These are phyloP conservation scores for Acanthopagrus latus DNA, from an alignment of 2,797 vertebrate species.

Conservation along the genomic window DNA sequence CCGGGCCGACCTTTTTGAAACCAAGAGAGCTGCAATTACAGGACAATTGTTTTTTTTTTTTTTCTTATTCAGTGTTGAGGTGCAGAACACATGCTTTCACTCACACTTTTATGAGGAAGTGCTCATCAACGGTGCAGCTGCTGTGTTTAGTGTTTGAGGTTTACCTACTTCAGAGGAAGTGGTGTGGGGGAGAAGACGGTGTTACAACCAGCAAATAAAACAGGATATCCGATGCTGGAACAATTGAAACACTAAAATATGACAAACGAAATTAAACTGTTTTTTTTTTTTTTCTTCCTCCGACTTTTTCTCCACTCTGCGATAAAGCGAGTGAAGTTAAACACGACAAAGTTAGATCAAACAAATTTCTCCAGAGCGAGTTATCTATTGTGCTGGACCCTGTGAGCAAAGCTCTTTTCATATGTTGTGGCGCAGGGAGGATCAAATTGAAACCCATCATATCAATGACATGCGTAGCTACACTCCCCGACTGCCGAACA, in stretches of 20 bases:
- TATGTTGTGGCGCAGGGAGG: conserved; percentile 47
- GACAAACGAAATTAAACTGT: conserved; percentile 9
- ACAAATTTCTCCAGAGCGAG: conserved; percentile 29
- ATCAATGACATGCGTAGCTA: conserved; percentile 70
- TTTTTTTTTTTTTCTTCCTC: conserved; percentile 25
- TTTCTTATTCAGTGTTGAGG: conserved; percentile 29
- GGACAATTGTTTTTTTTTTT: conserved; percentile 30
- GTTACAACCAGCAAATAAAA: conserved; percentile 76
- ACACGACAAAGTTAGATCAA: conserved; percentile 40
- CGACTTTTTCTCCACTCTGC: neutral
- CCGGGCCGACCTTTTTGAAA: conserved; percentile 47
- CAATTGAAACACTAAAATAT: conserved; percentile 67
- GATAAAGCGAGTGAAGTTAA: conserved; percentile 26
- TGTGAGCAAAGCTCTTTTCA: conserved; percentile 50
- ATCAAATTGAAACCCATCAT: conserved; percentile 69
- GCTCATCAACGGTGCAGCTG: conserved; percentile 73
- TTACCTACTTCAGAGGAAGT: conserved; percentile 83
- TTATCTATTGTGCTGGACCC: conserved; percentile 61
- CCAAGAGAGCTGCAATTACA: conserved; percentile 32
- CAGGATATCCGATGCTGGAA: conserved; percentile 85
- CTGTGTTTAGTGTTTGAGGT: conserved; percentile 71
- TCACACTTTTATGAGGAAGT: conserved; percentile 57
- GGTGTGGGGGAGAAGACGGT: conserved; percentile 72
- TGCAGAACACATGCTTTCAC: conserved; percentile 53
- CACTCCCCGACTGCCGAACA: conserved; percentile 69